A percentile compares a stretch with the other conserved stretches of the same genome.
These are phyloP conservation scores for Ornithorhynchus anatinus DNA, from an alignment of 2,113 vertebrate species.

Conservation along the genomic window DNA sequence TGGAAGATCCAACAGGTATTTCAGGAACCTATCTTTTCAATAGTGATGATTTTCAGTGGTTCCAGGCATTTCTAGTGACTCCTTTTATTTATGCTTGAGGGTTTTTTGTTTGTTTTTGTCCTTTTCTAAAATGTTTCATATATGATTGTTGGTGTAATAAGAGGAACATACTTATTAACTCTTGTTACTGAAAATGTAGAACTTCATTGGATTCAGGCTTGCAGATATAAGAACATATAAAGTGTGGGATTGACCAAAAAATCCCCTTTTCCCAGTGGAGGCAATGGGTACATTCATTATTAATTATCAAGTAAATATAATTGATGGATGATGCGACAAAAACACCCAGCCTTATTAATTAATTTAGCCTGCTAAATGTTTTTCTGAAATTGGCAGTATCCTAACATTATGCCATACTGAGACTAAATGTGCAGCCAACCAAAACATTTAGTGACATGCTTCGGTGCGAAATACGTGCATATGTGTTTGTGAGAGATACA, in stretches of 20 bases:
- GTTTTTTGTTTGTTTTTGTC: not conserved
- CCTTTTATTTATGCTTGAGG: not conserved
- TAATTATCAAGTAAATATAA: conserved; percentile 33
- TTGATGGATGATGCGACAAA: too few relatives aligned
- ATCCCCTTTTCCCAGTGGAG: conserved; percentile 4
- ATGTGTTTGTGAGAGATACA: conserved; percentile 9
- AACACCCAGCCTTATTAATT: conserved; percentile 37
- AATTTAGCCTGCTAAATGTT: conserved; percentile 29
- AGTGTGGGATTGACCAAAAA: not conserved
- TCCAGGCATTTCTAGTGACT: not conserved
- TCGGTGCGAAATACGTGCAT: conserved; percentile 25
- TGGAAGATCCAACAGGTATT: not conserved
- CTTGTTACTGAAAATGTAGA: not conserved
- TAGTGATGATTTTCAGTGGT: not conserved
- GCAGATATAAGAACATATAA: not conserved
- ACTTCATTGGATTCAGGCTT: conserved; percentile 32
- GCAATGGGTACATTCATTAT: conserved; percentile 23
- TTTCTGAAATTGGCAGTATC: conserved; percentile 47
- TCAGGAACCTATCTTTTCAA: not conserved
- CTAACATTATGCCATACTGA: conserved; percentile 38
- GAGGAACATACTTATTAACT: too few relatives aligned
- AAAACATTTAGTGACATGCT: conserved; percentile 35
- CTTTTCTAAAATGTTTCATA: too few relatives aligned
- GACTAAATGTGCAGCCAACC: conserved; percentile 28
- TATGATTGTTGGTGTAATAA: too few relatives aligned